Conservation (phyloP, 1,140 invertebrate species). For the Papilio dardanus region DNA sequence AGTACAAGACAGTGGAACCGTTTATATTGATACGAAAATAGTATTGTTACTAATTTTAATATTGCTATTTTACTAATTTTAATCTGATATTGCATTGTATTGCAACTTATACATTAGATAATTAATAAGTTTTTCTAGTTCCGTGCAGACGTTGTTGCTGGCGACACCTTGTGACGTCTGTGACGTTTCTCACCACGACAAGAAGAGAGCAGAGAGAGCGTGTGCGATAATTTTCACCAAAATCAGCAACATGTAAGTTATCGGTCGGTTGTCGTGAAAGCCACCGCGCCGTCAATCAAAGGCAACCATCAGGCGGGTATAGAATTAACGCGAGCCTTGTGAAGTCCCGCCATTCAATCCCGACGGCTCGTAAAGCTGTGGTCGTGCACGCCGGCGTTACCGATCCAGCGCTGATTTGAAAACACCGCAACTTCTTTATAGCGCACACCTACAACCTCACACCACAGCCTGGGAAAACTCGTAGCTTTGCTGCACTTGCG, state of each 20-base stretch:
- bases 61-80: no score
- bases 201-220: neutral
- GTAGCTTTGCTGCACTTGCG: neutral
- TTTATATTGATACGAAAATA: neutral
- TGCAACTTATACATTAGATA: no score
- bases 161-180: no score
- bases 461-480: constrained; percentile 17
- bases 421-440: constrained; percentile 60
- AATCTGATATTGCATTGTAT: no score
- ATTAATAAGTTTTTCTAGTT: no score
- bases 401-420: constrained; percentile 63
- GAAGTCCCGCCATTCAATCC: constrained; percentile 62
- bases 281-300: constrained; percentile 26
- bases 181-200: neutral
- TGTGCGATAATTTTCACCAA: neutral
- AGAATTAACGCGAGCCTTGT: constrained; percentile 42
- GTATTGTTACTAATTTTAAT: neutral
- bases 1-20: neutral
- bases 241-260: neutral
- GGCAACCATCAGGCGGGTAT: constrained; percentile 32
- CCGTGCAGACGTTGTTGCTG: no score
- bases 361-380: constrained; percentile 63
- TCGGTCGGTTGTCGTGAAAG: neutral
- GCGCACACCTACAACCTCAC: constrained; percentile 19
- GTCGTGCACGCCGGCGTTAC: constrained; percentile 43